A percentile compares a stretch with the other conserved stretches of the same genome.
These are phyloP conservation scores for Ophion obscuratus DNA, from an alignment of 2,888 invertebrate genomes.

Conservation along the genomic window DNA sequence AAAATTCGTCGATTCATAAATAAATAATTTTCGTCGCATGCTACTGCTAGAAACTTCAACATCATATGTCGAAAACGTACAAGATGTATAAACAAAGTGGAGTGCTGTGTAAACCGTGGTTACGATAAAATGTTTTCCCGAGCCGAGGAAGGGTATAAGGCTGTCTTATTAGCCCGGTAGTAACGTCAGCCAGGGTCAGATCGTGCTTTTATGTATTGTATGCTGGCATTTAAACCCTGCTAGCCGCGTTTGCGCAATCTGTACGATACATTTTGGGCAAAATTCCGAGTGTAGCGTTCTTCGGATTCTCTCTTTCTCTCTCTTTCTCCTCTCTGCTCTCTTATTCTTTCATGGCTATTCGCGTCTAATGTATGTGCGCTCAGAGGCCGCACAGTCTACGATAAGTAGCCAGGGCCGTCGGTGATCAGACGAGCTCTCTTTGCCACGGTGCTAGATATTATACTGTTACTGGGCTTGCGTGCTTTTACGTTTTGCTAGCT, in stretches of 20 bases:
- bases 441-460: conserved; percentile 39
- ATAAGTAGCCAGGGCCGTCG: conserved; percentile 62
- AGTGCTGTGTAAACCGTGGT: not conserved
- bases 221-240: conserved; percentile 51
- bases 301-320: conserved; percentile 27
- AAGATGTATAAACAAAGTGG: not conserved
- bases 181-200: conserved; percentile 56
- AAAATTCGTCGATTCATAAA: too few species aligned
- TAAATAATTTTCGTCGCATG: too few species aligned
- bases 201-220: conserved; percentile 40
- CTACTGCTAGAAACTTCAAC: too few species aligned
- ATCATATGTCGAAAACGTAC: too few species aligned
- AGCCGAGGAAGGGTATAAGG: not conserved
- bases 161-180: conserved; percentile 38
- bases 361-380: conserved; percentile 40
- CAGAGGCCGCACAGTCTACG: conserved; percentile 38
- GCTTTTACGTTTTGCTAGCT: conserved; percentile 51
- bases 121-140: not conserved
- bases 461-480: conserved; percentile 39
- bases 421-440: conserved; percentile 54
- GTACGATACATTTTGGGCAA: conserved; percentile 52
- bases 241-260: conserved; percentile 35
- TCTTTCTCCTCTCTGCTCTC: not conserved
- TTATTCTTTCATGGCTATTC: conserved; percentile 47
- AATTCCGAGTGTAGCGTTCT: conserved; percentile 42